Base-by-base conservation (phyloP, 2,888 invertebrate genomes). In the Tetranychus piercei region DNA sequence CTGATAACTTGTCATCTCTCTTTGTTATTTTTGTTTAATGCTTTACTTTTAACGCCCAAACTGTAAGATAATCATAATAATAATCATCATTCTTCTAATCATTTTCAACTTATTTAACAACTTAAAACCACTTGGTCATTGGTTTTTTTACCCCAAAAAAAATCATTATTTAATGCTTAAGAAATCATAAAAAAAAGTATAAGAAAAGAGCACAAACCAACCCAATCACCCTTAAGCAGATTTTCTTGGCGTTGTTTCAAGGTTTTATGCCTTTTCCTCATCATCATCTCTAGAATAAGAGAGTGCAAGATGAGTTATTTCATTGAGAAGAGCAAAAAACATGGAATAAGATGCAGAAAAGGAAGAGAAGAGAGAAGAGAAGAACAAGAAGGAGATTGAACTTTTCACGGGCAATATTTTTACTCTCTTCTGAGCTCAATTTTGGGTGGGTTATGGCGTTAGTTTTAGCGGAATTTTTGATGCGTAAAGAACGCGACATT, bases 391-490 rank as follows among this genome's bases (percentile, higher is more conserved):
- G 55, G 55, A 55, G 55, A 55, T 15, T 55, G 55, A 55, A 55
- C 55, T 55, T 55, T 55, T 55, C 55, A 55, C 55, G 55, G 55
- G 55, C 55, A 55, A 55, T 55, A 55, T 55, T 55, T 55, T 55
- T 15, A 55, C 55, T 55, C 55, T 55, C 55, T 55, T 55, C 2
- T 55, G 2, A 15, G 9, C 15, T 55, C 4, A 55, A 15, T 15
- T 55, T 55, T 55, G 55, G 55, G 55, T 55, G 55, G 55, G 55
- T 55, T 55, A 55, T 55, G 55, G 55, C 55, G 55, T 5, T 15
- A 55, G 55, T 55, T 55, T 55, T 55, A 55, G 55, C 55, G 55
- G 5, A 55, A 2, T 15, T 15, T 55, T 15, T 55, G 55, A 55
- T 55, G 55, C 55, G 55, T 55, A 55, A 55, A 55, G 55, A 55